Evolutionary conservation across 2,797 vertebrate genomes (phyloP).

Genomic region (Todus mexicanus): DNA sequence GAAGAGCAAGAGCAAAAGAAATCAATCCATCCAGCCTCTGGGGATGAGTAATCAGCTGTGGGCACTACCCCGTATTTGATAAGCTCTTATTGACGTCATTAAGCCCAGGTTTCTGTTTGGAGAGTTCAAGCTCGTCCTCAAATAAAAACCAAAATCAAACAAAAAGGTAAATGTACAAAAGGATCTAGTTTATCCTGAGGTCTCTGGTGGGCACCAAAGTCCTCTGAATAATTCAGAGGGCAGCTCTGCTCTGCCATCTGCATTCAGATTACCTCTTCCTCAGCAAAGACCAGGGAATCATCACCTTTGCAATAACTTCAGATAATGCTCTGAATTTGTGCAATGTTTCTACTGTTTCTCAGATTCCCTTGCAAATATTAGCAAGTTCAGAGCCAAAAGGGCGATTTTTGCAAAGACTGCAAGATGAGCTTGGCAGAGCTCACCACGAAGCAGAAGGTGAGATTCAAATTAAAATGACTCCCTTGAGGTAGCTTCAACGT

Average conservation of each 20-base stretch:
- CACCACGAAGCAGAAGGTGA: fast-evolving
- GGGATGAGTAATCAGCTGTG: background rate
- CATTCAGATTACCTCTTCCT: background rate
- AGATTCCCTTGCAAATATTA: background rate
- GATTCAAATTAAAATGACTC: background rate
- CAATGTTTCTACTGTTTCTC: background rate
- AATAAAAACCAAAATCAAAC: background rate
- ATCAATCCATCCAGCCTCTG: background rate
- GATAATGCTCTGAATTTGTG: background rate
- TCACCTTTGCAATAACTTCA: background rate
- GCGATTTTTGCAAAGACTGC: background rate
- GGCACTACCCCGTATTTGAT: background rate
- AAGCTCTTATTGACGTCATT: background rate
- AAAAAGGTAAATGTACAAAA: background rate
- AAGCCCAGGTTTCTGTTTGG: background rate
- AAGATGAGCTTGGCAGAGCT: background rate
- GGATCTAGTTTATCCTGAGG: background rate
- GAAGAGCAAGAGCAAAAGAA: background rate
- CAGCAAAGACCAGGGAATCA: background rate
- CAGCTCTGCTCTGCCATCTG: background rate
- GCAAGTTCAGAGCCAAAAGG: background rate
- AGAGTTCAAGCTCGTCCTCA: background rate
- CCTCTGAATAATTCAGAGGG: background rate
- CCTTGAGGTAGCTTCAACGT: fast-evolving
- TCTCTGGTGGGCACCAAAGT: background rate